Conservation (phyloP, 2,113 vertebrate species). For the Protobothrops mucrosquamatus region DNA sequence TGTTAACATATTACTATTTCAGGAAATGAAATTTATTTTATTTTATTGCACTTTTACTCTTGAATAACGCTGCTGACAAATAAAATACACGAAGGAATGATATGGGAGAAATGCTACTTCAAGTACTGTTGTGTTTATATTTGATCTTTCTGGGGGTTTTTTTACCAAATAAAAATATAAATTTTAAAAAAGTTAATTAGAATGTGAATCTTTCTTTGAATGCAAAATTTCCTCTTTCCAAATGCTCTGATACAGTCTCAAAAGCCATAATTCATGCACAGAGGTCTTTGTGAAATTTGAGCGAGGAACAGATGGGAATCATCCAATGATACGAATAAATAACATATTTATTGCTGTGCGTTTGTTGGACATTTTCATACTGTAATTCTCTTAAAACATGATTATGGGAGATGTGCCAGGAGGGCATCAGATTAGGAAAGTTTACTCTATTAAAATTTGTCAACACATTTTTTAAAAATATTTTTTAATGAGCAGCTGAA, state of each 20-base stretch:
- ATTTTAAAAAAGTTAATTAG: neutral
- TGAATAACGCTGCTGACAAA: conserved; percentile 65
- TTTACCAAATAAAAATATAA: neutral
- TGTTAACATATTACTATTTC: conserved; percentile 64
- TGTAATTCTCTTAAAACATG: neutral
- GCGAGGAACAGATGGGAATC: neutral
- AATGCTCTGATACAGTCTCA: neutral
- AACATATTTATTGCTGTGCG: neutral
- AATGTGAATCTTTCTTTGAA: neutral
- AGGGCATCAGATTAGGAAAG: neutral
- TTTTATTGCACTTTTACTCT: conserved; percentile 52
- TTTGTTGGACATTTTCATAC: neutral
- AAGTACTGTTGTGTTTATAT: neutral
- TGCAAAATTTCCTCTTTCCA: neutral
- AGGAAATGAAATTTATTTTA: conserved; percentile 70
- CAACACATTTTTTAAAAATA: neutral
- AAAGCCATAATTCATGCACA: neutral
- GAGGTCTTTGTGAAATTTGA: neutral
- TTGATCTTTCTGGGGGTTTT: neutral
- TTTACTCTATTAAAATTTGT: neutral
- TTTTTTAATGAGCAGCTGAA: neutral
- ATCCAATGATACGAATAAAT: neutral
- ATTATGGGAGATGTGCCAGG: neutral
- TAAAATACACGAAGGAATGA: conserved; percentile 46
- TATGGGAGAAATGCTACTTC: conserved; percentile 43